A percentile compares a stretch with the other conserved stretches of the same genome.
These are phyloP conservation scores for Enteromius unitaeniatus DNA, from an alignment of 2,797 vertebrate genomes.

Conservation along the genomic window DNA sequence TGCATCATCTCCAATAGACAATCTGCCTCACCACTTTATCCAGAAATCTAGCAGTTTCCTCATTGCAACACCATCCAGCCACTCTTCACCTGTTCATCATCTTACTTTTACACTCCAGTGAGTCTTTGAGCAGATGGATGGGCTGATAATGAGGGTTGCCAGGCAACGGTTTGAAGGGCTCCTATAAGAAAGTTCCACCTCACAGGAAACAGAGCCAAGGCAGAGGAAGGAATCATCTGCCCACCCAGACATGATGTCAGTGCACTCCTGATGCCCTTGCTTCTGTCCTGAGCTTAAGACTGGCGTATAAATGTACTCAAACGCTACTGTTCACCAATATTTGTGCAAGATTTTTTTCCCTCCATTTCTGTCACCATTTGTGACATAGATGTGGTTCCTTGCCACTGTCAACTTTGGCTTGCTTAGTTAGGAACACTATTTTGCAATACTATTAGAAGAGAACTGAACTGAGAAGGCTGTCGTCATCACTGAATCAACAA, in stretches of 20 bases:
- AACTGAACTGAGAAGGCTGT: no score
- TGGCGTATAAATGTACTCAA: not conserved
- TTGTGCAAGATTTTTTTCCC: not conserved
- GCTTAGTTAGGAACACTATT: not conserved
- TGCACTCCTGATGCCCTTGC: not conserved
- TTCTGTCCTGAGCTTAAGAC: not conserved
- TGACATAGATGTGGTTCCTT: no score
- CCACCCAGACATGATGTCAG: not conserved
- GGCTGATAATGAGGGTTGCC: slow-evolving; percentile 42
- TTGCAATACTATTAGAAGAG: no score
- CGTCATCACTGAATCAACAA: no score
- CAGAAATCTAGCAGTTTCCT: not conserved
- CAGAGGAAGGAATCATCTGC: not conserved
- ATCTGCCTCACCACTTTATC: not conserved
- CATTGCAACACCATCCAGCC: not conserved
- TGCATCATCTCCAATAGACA: not conserved
- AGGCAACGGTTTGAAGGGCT: slow-evolving; percentile 47
- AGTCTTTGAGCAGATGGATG: slow-evolving; percentile 32
- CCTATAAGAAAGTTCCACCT: slow-evolving; percentile 38
- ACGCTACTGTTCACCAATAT: not conserved
- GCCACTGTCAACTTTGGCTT: no score
- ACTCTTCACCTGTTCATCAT: slow-evolving; percentile 49
- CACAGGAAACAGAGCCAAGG: not conserved
- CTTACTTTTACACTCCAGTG: slow-evolving; percentile 31
- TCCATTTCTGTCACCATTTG: no score